Conservation (phyloP, 2,797 vertebrate species). For the Tragelaphus eurycerus region DNA sequence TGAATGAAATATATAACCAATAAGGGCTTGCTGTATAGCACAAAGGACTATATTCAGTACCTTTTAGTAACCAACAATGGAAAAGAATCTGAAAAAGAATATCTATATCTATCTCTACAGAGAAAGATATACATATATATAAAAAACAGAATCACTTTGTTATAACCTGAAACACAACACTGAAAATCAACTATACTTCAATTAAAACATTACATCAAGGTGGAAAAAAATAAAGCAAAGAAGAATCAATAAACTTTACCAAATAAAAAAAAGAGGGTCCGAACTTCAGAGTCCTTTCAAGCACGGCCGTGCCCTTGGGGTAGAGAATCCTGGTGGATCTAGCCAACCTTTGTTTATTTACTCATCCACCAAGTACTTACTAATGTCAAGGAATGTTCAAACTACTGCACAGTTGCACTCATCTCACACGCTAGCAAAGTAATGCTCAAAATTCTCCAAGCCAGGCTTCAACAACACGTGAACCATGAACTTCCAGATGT, state of each 20-base stretch:
- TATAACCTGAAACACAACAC: not conserved
- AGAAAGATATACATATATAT: not conserved
- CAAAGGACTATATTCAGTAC: not conserved
- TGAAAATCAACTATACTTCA: not conserved
- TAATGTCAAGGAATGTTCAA: not conserved
- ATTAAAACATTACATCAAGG: not conserved
- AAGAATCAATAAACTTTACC: not conserved
- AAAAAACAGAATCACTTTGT: not conserved
- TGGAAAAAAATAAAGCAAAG: not conserved
- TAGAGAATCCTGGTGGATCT: not conserved
- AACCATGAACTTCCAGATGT: not conserved
- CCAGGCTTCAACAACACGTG: not conserved
- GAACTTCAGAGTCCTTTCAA: not conserved
- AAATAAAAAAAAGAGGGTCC: not conserved
- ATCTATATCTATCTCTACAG: not conserved
- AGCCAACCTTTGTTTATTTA: not conserved
- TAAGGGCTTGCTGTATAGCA: too few species aligned
- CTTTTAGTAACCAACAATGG: not conserved
- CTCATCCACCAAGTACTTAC: not conserved
- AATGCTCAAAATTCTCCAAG: not conserved
- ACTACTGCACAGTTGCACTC: not conserved
- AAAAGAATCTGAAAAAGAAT: not conserved
- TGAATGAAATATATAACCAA: not conserved
- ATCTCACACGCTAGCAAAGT: not conserved
- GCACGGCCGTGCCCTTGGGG: not conserved